Conservation (phyloP, 1,140 invertebrate species). For the Wasmannia auropunctata region DNA sequence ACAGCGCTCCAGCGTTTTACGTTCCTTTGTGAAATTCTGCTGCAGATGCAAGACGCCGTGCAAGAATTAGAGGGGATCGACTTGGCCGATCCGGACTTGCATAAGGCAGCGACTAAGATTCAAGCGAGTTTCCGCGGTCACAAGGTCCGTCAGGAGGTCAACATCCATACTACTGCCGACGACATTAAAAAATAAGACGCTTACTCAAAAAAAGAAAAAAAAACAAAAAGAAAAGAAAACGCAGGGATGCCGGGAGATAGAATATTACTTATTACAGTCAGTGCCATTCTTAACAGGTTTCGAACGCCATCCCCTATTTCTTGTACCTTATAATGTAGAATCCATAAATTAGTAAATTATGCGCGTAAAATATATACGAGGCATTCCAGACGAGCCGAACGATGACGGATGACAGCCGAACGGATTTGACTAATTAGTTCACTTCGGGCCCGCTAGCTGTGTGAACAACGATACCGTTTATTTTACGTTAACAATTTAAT, state of each 20-base stretch:
- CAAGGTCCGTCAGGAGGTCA: slow-evolving; percentile 92
- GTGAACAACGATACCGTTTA: slow-evolving; percentile 55
- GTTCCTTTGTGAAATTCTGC: slow-evolving; percentile 20
- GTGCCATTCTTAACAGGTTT: slow-evolving; percentile 56
- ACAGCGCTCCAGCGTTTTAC: not conserved
- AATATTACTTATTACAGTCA: slow-evolving; percentile 54
- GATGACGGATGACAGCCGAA: not conserved
- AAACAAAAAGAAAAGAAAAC: no score
- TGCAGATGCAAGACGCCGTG: slow-evolving; percentile 85
- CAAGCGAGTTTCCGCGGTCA: slow-evolving; percentile 97
- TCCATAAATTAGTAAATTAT: slow-evolving; percentile 20
- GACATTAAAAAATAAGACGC: slow-evolving; percentile 80
- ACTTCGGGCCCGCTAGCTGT: slow-evolving; percentile 9
- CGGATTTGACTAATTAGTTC: slow-evolving; percentile 25
- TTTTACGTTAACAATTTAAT: slow-evolving; percentile 51
- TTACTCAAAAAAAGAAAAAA: no score
- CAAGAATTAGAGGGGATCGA: slow-evolving; percentile 92
- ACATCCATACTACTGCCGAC: slow-evolving; percentile 50
- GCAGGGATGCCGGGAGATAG: slow-evolving; percentile 47
- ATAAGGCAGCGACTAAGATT: slow-evolving; percentile 97
- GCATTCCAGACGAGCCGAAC: slow-evolving; percentile 11
- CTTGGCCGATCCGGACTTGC: slow-evolving; percentile 93
- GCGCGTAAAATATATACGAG: slow-evolving; percentile 34
- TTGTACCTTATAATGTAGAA: slow-evolving; percentile 49
- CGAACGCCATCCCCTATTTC: slow-evolving; percentile 51